Base-by-base conservation (phyloP, 2,113 vertebrate genomes). In the Prionailurus viverrinus region DNA sequence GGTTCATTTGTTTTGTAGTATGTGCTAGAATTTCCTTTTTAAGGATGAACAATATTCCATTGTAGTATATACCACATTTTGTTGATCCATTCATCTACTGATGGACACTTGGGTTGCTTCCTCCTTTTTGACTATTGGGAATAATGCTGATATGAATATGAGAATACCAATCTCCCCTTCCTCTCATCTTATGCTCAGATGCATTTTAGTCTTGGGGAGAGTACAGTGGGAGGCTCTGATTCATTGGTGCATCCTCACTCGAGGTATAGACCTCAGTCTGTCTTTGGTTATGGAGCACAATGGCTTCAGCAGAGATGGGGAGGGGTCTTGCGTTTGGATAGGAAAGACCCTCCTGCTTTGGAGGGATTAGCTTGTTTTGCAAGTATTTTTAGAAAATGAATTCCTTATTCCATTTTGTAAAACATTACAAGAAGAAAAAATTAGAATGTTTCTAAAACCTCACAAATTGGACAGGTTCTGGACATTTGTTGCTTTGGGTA, bases 121-220 rank as follows among this genome's bases (percentile, higher is more conserved):
- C 33, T n/a, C 2, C n/a, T 69, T 45, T 45, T 79, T 41, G 45
- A 63, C 53, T 86, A 0, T 55, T 65, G 9, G 69, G 5, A 89
- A 29, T 27, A 25, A 29, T 21, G 41, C 39, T 14, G 11, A 25
- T 13, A 0, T 53, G 92, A 61, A 48, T 29, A 53, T 33, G 36
- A 13, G 0, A 45, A 8, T 73, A 11, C 51, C 78, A 10, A 27
- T 73, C 25, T 5, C 18, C 45, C 10, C 27, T 29, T 31, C 18
- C 90, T 93, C 73, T 96, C 55, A 91, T 95, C 97, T 95, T 90
- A 58, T 94, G 93, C 89, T 97, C 16, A 4, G 7, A 15, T 16
- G 19, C 31, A 4, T 51, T 91, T 65, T 51, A 51, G 39, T n/a
- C n/a, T 94, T 45, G 10, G 41, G 3, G 3, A 74, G n/a, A 61